These are phyloP conservation scores for Agriopis marginaria DNA, from an alignment of 2,888 invertebrate genomes.

Conservation along the genomic window DNA sequence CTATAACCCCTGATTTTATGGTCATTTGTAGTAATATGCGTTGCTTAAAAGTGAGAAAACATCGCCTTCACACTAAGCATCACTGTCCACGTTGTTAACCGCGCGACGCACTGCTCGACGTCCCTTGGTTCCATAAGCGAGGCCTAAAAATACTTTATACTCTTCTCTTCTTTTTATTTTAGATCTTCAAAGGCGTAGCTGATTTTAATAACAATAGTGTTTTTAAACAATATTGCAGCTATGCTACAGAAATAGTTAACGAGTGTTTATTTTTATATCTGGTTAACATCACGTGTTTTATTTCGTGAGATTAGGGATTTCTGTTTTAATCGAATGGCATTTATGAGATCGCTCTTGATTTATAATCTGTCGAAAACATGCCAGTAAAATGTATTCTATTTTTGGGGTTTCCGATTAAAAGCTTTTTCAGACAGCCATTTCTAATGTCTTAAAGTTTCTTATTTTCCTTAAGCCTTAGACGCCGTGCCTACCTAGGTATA, in stretches of 20 bases:
- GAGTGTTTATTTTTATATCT: constrained; percentile 33
- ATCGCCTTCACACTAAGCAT: no score
- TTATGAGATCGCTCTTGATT: constrained; percentile 26
- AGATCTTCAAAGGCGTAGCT: constrained; percentile 24
- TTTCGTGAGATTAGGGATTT: constrained; percentile 19
- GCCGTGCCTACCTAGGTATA: no score
- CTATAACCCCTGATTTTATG: no score
- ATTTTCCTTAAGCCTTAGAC: no score
- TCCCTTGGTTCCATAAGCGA: no score
- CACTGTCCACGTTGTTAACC: no score
- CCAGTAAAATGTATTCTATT: neutral
- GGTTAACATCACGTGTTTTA: constrained; percentile 23
- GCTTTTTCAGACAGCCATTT: no score
- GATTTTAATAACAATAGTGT: constrained; percentile 1
- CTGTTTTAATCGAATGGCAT: constrained; percentile 23
- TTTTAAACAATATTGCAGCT: constrained; percentile 3
- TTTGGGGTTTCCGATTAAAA: neutral
- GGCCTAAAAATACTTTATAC: no score
- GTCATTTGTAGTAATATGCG: no score
- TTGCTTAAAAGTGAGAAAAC: no score
- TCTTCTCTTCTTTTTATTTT: constrained; percentile 8
- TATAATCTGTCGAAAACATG: constrained; percentile 22
- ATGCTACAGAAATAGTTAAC: constrained; percentile 13
- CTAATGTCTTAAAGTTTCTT: no score
- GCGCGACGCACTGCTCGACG: no score